Conservation (phyloP, 2,113 vertebrate genomes). For the Alligator sinensis region DNA sequence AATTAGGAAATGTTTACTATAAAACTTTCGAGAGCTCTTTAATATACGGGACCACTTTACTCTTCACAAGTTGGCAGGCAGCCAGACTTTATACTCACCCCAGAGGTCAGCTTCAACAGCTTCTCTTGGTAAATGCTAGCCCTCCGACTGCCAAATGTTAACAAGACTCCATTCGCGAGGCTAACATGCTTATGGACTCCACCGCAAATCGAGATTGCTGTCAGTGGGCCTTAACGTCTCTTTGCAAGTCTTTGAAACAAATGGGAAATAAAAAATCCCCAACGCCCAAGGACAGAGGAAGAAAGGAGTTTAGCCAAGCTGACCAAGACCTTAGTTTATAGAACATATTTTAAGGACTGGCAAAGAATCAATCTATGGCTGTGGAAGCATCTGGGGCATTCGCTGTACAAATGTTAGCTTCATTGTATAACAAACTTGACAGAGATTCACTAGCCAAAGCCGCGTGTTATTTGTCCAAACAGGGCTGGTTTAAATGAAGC, state of each 20-base stretch:
- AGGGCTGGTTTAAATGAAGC: slow-evolving; percentile 28
- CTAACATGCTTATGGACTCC: neutral
- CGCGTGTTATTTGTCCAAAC: slow-evolving; percentile 64
- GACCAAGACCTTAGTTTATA: slow-evolving; percentile 50
- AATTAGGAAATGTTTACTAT: slow-evolving; percentile 68
- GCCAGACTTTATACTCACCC: slow-evolving; percentile 65
- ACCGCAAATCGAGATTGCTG: slow-evolving; percentile 27
- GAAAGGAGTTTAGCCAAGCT: slow-evolving; percentile 31
- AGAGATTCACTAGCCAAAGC: slow-evolving; percentile 28
- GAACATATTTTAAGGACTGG: slow-evolving; percentile 54
- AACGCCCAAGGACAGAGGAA: slow-evolving; percentile 3
- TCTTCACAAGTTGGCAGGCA: slow-evolving; percentile 51
- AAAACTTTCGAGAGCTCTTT: slow-evolving; percentile 68
- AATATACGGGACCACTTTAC: slow-evolving; percentile 39
- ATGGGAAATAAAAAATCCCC: slow-evolving; percentile 11
- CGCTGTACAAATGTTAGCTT: slow-evolving; percentile 38
- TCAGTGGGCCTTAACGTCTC: neutral
- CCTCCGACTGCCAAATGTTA: slow-evolving; percentile 44
- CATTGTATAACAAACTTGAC: slow-evolving; percentile 55
- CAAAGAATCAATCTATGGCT: slow-evolving; percentile 9
- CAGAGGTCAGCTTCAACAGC: slow-evolving; percentile 62
- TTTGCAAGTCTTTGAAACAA: slow-evolving; percentile 26
- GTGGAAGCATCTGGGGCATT: neutral
- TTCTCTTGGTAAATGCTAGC: slow-evolving; percentile 62
- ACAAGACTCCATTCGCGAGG: slow-evolving; percentile 34